Percentiles rank a stretch among this genome's conserved stretches.
These are phyloP conservation scores for Pseudopleuronectes americanus DNA, from an alignment of 2,797 vertebrate genomes.

Conservation along the genomic window DNA sequence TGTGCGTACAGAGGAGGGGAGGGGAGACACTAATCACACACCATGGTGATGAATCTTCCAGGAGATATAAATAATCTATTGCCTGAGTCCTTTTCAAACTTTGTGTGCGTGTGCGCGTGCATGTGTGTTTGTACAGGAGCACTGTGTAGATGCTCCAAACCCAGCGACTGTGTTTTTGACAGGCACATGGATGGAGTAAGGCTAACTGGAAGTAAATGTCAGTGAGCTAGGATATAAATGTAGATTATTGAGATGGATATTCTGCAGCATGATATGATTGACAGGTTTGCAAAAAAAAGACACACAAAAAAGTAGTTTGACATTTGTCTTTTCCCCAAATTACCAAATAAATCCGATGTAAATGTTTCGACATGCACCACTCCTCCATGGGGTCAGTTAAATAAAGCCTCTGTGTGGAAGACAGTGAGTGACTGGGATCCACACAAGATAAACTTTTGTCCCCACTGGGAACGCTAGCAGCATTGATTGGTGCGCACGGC, in stretches of 20 bases:
- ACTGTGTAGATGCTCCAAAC: too few species aligned
- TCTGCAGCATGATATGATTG: not conserved
- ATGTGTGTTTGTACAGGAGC: too few species aligned
- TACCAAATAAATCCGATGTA: not conserved
- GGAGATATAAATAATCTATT: slow-evolving; percentile 63
- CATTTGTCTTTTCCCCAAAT: too few species aligned
- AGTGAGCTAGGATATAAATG: slow-evolving; percentile 1
- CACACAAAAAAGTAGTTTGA: not conserved
- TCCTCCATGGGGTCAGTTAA: not conserved
- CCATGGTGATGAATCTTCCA: slow-evolving; percentile 68
- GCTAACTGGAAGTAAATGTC: not conserved
- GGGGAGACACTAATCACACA: slow-evolving; percentile 62
- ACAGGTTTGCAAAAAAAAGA: not conserved
- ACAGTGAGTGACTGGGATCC: slow-evolving; percentile 1
- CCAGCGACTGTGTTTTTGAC: not conserved
- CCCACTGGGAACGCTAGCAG: slow-evolving; percentile 3
- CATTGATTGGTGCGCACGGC: slow-evolving; percentile 40
- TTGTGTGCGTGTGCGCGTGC: slow-evolving; percentile 17
- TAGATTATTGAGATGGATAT: too few species aligned
- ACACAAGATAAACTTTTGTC: slow-evolving; percentile 19
- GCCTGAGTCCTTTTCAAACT: slow-evolving; percentile 25
- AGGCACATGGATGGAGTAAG: not conserved
- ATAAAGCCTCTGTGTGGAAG: not conserved
- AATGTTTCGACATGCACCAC: not conserved
- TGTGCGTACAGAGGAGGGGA: slow-evolving; percentile 40